These are phyloP conservation scores for Phenganax marumi DNA, from an alignment of 92 coral and sea anemone genomes.

Conservation along the genomic window DNA sequence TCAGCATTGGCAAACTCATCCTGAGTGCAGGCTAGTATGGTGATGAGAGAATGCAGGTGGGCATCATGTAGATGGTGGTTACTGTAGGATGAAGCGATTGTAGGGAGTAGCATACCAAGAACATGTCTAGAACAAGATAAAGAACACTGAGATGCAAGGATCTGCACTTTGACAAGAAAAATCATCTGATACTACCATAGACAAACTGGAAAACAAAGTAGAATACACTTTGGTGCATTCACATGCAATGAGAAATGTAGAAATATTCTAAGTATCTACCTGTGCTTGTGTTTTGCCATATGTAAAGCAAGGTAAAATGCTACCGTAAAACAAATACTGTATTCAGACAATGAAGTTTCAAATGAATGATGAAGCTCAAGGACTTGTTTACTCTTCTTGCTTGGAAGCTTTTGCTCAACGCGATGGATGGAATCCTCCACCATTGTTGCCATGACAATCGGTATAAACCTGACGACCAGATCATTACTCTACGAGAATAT, in stretches of 20 bases:
- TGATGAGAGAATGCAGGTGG: constrained; percentile 79
- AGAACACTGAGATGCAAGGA: not conserved
- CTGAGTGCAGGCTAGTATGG: constrained; percentile 71
- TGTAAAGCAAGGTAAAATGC: constrained; percentile 81
- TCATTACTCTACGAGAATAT: constrained; percentile 71
- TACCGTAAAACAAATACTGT: constrained; percentile 74
- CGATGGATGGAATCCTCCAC: constrained; percentile 80
- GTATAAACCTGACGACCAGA: constrained; percentile 75
- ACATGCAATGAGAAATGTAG: not conserved
- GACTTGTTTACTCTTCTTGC: constrained; percentile 59
- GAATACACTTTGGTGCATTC: not conserved
- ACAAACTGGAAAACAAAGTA: not conserved
- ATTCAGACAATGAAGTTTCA: constrained; percentile 70
- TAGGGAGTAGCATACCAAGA: constrained; percentile 67
- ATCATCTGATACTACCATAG: not conserved
- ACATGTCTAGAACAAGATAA: constrained; percentile 52
- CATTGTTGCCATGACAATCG: constrained; percentile 90
- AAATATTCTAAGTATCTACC: constrained; percentile 43
- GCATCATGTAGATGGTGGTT: constrained; percentile 77
- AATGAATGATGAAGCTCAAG: constrained; percentile 55
- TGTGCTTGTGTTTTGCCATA: constrained; percentile 82
- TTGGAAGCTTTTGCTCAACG: constrained; percentile 63
- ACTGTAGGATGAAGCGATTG: constrained; percentile 76
- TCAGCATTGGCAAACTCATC: constrained; percentile 79
- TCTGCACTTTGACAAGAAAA: not conserved